Percentiles rank a stretch among this genome's conserved stretches.
Evolutionary conservation across 2,113 vertebrate genomes (phyloP).

Genomic region (Eublepharis macularius): DNA sequence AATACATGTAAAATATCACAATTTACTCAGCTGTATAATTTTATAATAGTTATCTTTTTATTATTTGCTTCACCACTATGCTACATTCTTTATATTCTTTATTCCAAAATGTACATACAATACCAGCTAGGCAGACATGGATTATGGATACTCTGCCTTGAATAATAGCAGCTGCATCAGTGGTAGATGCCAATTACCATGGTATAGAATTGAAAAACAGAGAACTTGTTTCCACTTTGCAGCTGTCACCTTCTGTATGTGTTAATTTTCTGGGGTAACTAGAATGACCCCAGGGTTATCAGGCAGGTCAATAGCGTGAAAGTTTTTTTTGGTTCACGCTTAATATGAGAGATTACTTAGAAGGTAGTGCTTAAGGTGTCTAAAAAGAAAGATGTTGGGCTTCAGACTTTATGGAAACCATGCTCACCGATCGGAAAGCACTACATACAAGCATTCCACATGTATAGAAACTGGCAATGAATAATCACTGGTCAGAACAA

Average conservation of each 20-base stretch:
- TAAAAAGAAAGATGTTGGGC: neutral
- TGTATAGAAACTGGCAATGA: neutral
- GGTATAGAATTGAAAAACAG: conserved; percentile 75
- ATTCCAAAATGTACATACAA: conserved; percentile 66
- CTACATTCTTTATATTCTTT: too few species aligned
- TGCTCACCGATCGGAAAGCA: neutral
- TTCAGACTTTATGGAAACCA: neutral
- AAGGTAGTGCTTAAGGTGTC: neutral
- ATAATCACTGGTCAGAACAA: neutral
- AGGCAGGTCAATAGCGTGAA: conserved; percentile 14
- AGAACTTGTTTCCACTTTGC: conserved; percentile 67
- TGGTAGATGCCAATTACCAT: conserved; percentile 65
- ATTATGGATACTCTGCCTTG: conserved; percentile 67
- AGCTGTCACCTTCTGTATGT: conserved; percentile 73
- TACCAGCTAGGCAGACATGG: conserved; percentile 70
- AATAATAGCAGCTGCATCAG: conserved; percentile 57
- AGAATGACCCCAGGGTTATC: conserved; percentile 35
- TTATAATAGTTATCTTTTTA: neutral
- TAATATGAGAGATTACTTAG: neutral
- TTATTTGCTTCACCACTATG: neutral
- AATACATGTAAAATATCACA: neutral
- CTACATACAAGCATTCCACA: neutral
- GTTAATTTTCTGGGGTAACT: conserved; percentile 64
- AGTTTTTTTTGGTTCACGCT: neutral
- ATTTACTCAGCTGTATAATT: neutral